Evolutionary conservation across 2,888 invertebrate species (phyloP).

Genomic region (Ischnus inquisitorius): DNA sequence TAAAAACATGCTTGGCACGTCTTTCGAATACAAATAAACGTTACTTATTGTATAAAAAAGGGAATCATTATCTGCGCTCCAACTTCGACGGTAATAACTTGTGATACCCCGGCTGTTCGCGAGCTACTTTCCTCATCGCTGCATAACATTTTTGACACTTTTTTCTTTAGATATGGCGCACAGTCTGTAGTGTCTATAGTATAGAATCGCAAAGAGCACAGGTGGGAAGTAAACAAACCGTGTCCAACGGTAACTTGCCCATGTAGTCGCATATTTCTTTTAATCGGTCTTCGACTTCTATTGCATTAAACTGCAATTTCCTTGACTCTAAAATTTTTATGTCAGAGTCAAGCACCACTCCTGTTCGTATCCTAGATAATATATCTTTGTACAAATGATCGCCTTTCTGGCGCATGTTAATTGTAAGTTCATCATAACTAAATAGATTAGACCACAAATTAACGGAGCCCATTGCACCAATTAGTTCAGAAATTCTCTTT

Average conservation of each 20-base stretch:
- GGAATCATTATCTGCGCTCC: neutral
- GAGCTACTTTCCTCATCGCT: too few species aligned
- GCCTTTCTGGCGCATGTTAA: constrained; percentile 72
- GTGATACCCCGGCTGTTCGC: too few species aligned
- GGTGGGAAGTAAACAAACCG: too few species aligned
- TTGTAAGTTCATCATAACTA: constrained; percentile 72
- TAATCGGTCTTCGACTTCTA: too few species aligned
- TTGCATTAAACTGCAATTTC: neutral
- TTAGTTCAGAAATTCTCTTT: constrained; percentile 66
- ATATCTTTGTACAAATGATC: constrained; percentile 66
- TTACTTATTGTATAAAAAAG: too few species aligned
- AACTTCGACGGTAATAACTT: too few species aligned
- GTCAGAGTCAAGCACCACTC: constrained; percentile 36
- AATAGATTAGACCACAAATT: too few species aligned
- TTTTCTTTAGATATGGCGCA: neutral
- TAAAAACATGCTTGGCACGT: too few species aligned
- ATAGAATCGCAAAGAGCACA: too few species aligned
- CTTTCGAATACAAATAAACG: too few species aligned
- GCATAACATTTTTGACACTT: neutral
- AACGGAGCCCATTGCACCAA: constrained; percentile 31
- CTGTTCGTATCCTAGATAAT: constrained; percentile 55
- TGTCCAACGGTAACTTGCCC: too few species aligned
- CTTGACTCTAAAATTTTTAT: neutral
- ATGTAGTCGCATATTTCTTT: too few species aligned
- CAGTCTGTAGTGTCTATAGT: neutral